Percentiles rank a stretch among this genome's conserved stretches.
These are phyloP conservation scores for Choristoneura rosaceana DNA, from an alignment of 2,888 invertebrate genomes.

Conservation along the genomic window DNA sequence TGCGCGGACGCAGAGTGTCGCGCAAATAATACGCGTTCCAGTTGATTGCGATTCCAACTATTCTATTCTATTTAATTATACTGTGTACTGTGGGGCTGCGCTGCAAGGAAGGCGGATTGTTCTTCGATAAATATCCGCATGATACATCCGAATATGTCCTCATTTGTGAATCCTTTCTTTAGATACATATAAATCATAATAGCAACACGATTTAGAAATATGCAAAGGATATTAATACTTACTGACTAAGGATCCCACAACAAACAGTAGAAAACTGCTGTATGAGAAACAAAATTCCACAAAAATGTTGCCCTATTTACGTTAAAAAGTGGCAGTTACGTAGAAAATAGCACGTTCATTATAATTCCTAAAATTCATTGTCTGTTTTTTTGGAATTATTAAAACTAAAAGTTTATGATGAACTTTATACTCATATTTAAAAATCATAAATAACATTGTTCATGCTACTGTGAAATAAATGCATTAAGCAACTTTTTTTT, in stretches of 20 bases:
- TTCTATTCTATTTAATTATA: conserved; percentile 18
- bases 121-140: background rate
- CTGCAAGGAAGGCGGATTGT: background rate
- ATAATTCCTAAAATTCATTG: too few species aligned
- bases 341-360: too few species aligned
- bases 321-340: too few species aligned
- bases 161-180: background rate
- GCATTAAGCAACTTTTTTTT: conserved; percentile 35
- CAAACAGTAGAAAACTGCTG: too few species aligned
- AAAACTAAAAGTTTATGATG: too few species aligned
- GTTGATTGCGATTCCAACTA: conserved; percentile 46
- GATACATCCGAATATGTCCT: background rate
- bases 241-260: too few species aligned
- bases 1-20: conserved; percentile 69
- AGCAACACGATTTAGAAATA: background rate
- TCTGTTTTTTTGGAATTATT: too few species aligned
- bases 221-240: too few species aligned
- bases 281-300: too few species aligned
- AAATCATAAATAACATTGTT: background rate
- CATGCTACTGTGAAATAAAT: background rate
- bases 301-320: too few species aligned
- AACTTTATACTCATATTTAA: background rate
- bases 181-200: background rate
- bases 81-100: background rate
- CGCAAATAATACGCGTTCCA: conserved; percentile 60